Base-by-base conservation (phyloP, 2,797 vertebrate species). In the Trachurus trachurus region DNA sequence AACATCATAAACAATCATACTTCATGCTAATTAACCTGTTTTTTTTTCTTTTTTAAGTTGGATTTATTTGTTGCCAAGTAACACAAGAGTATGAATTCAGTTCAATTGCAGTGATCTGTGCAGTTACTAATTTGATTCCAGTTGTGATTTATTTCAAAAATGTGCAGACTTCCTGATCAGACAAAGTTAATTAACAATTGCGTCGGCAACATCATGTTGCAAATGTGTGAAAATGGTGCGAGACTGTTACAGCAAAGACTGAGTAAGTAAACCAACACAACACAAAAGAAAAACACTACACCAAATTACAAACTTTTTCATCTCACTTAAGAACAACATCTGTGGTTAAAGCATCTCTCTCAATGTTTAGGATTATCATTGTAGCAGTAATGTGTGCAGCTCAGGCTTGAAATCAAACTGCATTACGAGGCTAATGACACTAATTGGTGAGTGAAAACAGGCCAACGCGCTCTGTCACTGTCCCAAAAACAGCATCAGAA, bases 361-460 rank as follows among this genome's bases (percentile, higher is more conserved):
- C 68, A 78, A 78, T 66, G 42, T 70, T 69, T 19, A 49, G 44
- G 50, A 74, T 80, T 40, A 79, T 64, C 21, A 63, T 74, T 74
- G 54, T 31, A 59, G 63, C 42, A 74, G 68, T 74, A 80, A 71
- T 77, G 49, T 77, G 49, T 71, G 54, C 72, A 74, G 31, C 22
- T 60, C 58, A 66, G 57, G 80, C 67, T 64, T 79, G 62, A 81
- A 62, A 73, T 49, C 26, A 70, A 71, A 75, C 73, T 15, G 19
- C 63, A 73, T 74, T 64, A 74, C 60, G 57, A 58, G 17, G 49
- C 69, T 84, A 84, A 79, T 87, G 74, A 75, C 58, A 44, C 60
- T 83, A 84, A 87, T 71, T 79, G 75, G 54, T n/a, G 53, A 75
- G 56, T 78, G 80, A 87, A 72, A 85, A 82, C 26, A 10, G 61